Base-by-base conservation (phyloP, 2,113 vertebrate genomes). In the Chionis minor region DNA sequence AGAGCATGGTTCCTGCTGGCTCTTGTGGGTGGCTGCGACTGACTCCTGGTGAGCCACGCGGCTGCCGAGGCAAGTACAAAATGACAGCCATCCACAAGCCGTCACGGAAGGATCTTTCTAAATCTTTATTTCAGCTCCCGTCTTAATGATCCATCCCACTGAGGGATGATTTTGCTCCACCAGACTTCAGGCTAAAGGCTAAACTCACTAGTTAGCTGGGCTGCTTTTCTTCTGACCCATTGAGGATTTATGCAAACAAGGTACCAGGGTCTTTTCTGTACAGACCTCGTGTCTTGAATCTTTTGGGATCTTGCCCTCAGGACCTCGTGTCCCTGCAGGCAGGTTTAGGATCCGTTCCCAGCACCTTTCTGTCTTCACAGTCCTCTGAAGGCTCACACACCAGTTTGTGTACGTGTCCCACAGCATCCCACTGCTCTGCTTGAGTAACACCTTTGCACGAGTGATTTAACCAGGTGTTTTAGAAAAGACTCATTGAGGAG, bases 341-440 rank as follows among this genome's bases (percentile, higher is more conserved):
- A 90, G 74, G 24, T 33, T 86, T 24, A 49, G 35, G 24, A 52
- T 67, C 14, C 3, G 4, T 83, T 93, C 32, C 54, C 23, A 88
- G 35, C 56, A 86, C 35, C 21, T 14, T 85, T 47, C 92, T 65
- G 23, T 69, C 33, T 22, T 55, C 47, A 14, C 61, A 85, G 28
- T 24, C 38, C n/a, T 63, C 49, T 61, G 88, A 80, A 18, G 49
- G 56, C 17, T 79, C 33, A 40, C 18, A 44, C 30, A 33, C 3
- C 30, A 5, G 13, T 47, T n/a, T 71, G 30, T 75, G 21, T 67
- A 6, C 17, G 21, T 83, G 14, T 44, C 32, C 40, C 23, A 65
- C 8, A 32, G 10, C 56, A 65, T 61, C 33, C 26, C 61, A 8
- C 35, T 0, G 0, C 23, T 74, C 44, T 56, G 20, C 56, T 30